Conservation (phyloP, 2,113 vertebrate genomes). For the Hippolais icterina region DNA sequence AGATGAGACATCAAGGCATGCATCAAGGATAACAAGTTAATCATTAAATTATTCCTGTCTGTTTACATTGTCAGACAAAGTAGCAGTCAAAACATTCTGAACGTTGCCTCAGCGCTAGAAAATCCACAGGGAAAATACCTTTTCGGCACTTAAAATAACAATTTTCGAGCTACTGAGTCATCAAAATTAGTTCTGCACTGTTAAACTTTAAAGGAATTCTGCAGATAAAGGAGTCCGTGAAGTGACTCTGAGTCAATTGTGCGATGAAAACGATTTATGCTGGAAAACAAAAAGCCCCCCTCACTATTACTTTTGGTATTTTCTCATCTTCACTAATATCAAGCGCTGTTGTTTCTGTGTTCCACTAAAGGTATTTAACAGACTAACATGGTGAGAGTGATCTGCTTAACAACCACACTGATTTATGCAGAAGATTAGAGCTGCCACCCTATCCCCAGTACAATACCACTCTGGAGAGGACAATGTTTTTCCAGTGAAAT, state of each 20-base stretch:
- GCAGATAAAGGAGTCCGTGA: conserved; percentile 38
- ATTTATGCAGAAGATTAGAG: neutral
- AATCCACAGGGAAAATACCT: conserved; percentile 68
- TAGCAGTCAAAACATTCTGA: conserved; percentile 61
- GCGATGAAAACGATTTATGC: neutral
- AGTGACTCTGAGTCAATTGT: conserved; percentile 19
- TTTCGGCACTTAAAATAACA: conserved; percentile 60
- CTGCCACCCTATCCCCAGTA: neutral
- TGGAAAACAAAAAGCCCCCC: neutral
- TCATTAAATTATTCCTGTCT: conserved; percentile 67
- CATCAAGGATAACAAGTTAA: conserved; percentile 61
- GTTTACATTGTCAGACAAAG: conserved; percentile 64
- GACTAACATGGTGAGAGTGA: neutral
- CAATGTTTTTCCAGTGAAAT: neutral
- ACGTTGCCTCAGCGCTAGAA: conserved; percentile 43
- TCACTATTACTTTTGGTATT: neutral
- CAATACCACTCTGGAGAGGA: rapidly evolving
- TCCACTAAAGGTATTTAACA: neutral
- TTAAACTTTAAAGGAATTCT: conserved; percentile 63
- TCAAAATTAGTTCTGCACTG: conserved; percentile 68
- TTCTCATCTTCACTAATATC: neutral
- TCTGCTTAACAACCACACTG: neutral
- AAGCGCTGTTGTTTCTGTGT: neutral
- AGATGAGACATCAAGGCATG: conserved; percentile 58
- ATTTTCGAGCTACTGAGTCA: conserved; percentile 60